Conservation (phyloP, 2,888 invertebrate species). For the Lacanobia oleracea region DNA sequence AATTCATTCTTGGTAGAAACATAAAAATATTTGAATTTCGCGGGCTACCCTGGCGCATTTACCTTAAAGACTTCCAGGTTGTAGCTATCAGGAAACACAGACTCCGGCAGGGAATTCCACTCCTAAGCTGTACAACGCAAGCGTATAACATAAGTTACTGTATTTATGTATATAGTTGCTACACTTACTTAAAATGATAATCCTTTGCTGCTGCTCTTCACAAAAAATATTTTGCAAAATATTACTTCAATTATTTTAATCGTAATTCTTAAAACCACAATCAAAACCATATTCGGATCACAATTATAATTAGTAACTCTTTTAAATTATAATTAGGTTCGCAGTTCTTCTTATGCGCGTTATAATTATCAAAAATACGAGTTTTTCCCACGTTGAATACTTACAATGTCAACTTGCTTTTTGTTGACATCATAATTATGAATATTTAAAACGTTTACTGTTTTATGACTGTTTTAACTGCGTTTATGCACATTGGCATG, state of each 20-base stretch:
- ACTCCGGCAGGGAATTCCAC: too few species aligned
- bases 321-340: constrained; percentile 29
- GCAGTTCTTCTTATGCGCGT: constrained; percentile 3
- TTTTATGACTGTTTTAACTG: constrained; percentile 1
- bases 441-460: constrained; percentile 7
- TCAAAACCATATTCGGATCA: constrained; percentile 9
- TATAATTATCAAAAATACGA: constrained; percentile 30
- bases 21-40: too few species aligned
- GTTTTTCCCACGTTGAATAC: constrained; percentile 26
- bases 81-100: too few species aligned
- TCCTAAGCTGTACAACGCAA: too few species aligned
- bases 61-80: too few species aligned
- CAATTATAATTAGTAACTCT: constrained; percentile 29
- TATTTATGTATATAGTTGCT: too few species aligned
- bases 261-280: constrained; percentile 16
- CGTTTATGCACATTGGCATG: too few species aligned
- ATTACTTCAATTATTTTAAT: constrained; percentile 10
- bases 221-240: neutral
- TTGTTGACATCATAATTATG: constrained; percentile 26
- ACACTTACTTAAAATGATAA: neutral
- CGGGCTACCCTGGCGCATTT: too few species aligned
- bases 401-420: constrained; percentile 24
- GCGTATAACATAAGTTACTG: too few species aligned
- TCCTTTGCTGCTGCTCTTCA: too few species aligned
- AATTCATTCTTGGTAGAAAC: too few species aligned